Evolutionary conservation across 2,113 vertebrate genomes (phyloP).

Genomic region (Cyanoramphus novaezelandiae): DNA sequence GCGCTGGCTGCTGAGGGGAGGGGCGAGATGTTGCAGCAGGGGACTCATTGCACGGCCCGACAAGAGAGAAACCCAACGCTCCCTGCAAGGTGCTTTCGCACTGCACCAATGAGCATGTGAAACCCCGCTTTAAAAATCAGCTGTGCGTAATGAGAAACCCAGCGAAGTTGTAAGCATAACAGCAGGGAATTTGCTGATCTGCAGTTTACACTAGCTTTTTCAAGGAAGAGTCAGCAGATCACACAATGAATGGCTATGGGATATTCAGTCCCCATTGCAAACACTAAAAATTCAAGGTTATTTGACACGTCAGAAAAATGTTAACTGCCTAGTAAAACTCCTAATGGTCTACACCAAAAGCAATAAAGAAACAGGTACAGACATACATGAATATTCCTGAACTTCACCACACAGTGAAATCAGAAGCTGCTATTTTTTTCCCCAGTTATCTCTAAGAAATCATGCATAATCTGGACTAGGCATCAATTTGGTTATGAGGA

Average conservation of each 20-base stretch:
- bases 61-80: neutral
- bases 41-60: slow-evolving; percentile 57
- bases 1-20: slow-evolving; percentile 44
- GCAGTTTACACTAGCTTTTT: neutral
- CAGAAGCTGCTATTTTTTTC: neutral
- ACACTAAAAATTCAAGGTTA: slow-evolving; percentile 49
- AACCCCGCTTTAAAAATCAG: neutral
- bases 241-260: slow-evolving; percentile 11
- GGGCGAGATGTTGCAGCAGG: slow-evolving; percentile 65
- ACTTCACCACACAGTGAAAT: neutral
- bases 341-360: neutral
- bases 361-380: neutral
- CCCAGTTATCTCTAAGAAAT: neutral
- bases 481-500: neutral
- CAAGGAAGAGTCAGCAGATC: neutral
- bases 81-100: slow-evolving; percentile 58
- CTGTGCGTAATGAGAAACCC: neutral
- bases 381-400: neutral
- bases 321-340: neutral
- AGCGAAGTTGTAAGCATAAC: neutral
- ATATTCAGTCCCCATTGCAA: slow-evolving; percentile 39
- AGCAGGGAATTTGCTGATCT: slow-evolving; percentile 55
- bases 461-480: neutral
- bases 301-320: neutral
- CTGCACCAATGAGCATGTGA: slow-evolving; percentile 54